Evolutionary conservation across 1,140 invertebrate genomes (phyloP), one percentile per base, ranked within the genome.

Genomic region (Drosophila setifemur): DNA sequence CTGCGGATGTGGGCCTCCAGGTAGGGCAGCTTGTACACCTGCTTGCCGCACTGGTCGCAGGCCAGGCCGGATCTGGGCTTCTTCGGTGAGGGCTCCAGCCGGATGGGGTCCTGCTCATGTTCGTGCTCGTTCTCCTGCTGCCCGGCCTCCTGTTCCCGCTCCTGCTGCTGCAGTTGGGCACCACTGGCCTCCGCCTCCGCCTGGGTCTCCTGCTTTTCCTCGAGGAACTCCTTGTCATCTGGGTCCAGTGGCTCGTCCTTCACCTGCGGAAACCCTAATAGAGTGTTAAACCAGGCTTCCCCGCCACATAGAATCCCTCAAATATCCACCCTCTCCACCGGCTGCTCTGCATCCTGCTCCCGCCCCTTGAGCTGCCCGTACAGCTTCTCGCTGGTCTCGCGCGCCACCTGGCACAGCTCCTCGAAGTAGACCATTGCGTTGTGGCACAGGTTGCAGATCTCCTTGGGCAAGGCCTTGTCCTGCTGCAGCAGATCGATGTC

Each of bases 1-100:
- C 71, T 89, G 4, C 82, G 78, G 43, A 89, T 88, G 18, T 89
- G 87, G 1, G 87, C 87, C 55, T 89, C 87, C 31, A 89, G 37
- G 21, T 89, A 89, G 16, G 88, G 75, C 5, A 88, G 53, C 40
- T 89, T 89, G 11, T 89, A 89, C 0, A 85, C 87, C 42, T 89
- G 75, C 29, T 89, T 89, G 29, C 88, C 88, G 21, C 87, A 89
- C 26, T 68, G 74, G 18, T 86, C 37, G 28, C 87, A 89, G 2
- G 82, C 69, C 12, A 89, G 23, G 1, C 63, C 14, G 16, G 68
- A 29, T 1, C 61, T 68, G 16, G 12, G 12, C 14, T 43, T 73
- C 31, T 31, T 61, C 0, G 44, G 23, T 3, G 21, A 11, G 8
- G 35, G 11, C 19, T 42, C n/a, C 9, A 44, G 26, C 21, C 31